Base-by-base conservation (phyloP, 2,113 vertebrate species). In the Dipodomys stephensi region DNA sequence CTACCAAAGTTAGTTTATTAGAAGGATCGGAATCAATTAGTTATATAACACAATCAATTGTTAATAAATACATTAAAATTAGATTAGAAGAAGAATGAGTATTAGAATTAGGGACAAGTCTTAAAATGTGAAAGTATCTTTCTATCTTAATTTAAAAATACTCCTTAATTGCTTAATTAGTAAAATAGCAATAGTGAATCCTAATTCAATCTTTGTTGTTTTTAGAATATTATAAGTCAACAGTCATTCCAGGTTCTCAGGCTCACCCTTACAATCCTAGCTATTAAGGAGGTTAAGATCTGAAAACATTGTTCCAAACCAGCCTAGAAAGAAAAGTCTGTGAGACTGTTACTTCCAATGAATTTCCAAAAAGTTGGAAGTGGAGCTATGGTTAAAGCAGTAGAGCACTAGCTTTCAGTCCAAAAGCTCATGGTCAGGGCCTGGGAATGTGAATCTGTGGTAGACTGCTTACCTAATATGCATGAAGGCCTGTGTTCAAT, bases 1-100 rank as follows among this genome's bases (percentile, higher is more conserved):
- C 35, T 39, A 39, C 35, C 5, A 96, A 27, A 28, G 13, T 83
- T 88, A 92, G 88, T 1, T 27, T 94, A 87, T 93, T 92, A 94
- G 88, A n/a, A 86, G 88, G 81, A 83, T 9, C n/a, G 83, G 97
- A 91, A 95, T 64, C 92, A n/a, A 83, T 0, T 5, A 94, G 73
- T 88, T 97, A 90, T 74, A 94, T 96, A 96, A 91, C 64, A 82
- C 20, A 94, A 60, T 90, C 32, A 65, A 39, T 49, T 49, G 6
- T 23, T 57, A 57, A 64, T 87, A 76, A 76, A 97, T 68, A 93
- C 69, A 94, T 79, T 94, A 83, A 96, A 94, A 60, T 78, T 8
- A n/a, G 6, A 90, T 77, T 62, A 84, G 39, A 32, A 74, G 5
- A 73, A 67, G 8, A 46, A 2, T 81, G 11, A 91, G 4, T 15